These are phyloP conservation scores for Syngnathus acus DNA, from an alignment of 2,797 vertebrate genomes.

Conservation along the genomic window DNA sequence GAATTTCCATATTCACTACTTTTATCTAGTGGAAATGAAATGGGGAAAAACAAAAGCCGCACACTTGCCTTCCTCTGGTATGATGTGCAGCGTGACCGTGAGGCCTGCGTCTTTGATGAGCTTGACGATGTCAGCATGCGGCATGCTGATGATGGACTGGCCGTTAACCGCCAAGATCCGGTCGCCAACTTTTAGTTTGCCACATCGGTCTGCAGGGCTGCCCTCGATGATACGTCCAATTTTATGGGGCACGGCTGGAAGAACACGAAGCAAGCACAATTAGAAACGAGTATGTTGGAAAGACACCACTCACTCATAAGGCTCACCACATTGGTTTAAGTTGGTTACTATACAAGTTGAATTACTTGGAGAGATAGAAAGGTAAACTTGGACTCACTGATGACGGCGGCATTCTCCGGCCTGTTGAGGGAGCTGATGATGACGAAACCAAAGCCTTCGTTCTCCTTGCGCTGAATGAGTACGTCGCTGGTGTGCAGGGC, in stretches of 20 bases:
- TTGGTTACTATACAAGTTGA: too few species aligned
- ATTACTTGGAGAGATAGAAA: not conserved
- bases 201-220: slow-evolving; percentile 94
- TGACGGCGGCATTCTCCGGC: slow-evolving; percentile 85
- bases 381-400: slow-evolving; percentile 70
- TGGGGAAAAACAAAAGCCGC: not conserved
- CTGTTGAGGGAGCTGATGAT: slow-evolving; percentile 98
- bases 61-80: slow-evolving; percentile 93
- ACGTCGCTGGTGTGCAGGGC: slow-evolving; percentile 86
- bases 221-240: slow-evolving; percentile 98
- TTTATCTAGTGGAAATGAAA: too few species aligned
- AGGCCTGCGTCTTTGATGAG: slow-evolving; percentile 98
- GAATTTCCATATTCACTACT: not conserved
- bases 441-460: slow-evolving; percentile 95
- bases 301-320: not conserved
- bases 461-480: slow-evolving; percentile 95
- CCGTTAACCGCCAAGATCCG: slow-evolving; percentile 97
- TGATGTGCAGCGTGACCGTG: slow-evolving; percentile 95
- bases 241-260: slow-evolving; percentile 95
- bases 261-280: slow-evolving; percentile 14
- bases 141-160: slow-evolving; percentile 99
- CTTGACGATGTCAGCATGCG: slow-evolving; percentile 98
- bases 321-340: not conserved
- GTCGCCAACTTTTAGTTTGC: slow-evolving; percentile 96
- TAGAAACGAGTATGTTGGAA: slow-evolving; percentile 12